phyloP scores from a whole-genome alignment of 2,888 invertebrate genomes.

The Drosophila formosana region DNA sequence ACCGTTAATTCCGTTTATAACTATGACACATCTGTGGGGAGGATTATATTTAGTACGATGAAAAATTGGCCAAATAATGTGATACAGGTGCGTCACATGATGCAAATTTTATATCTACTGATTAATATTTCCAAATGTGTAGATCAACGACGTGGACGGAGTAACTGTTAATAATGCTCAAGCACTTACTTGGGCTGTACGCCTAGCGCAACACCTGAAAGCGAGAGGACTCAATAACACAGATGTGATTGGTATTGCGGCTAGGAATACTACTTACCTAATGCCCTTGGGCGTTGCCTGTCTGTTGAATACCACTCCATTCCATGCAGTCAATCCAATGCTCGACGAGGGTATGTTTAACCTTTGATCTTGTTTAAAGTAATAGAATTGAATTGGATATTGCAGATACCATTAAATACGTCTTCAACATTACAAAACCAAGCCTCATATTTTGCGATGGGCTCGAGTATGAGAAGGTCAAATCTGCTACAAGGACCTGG shows the following conservation, averaged over 20 bases:
- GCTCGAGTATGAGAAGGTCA: constrained; percentile 50
- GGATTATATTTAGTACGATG: constrained; percentile 61
- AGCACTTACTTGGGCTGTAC: constrained; percentile 67
- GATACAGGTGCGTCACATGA: constrained; percentile 53
- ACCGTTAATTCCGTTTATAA: constrained; percentile 48
- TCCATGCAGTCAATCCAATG: constrained; percentile 70
- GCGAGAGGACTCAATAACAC: constrained; percentile 66
- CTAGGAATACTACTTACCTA: constrained; percentile 70
- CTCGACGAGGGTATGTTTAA: constrained; percentile 62
- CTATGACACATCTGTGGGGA: constrained; percentile 64
- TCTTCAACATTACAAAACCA: constrained; percentile 59
- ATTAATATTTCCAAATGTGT: background rate
- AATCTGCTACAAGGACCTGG: constrained; percentile 52
- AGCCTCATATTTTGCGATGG: constrained; percentile 69
- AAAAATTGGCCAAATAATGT: constrained; percentile 68
- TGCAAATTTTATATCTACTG: background rate
- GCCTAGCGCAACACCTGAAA: constrained; percentile 72
- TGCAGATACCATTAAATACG: background rate
- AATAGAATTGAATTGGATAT: background rate
- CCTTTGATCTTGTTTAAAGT: background rate
- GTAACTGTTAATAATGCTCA: constrained; percentile 65
- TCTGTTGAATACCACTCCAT: constrained; percentile 67
- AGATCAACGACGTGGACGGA: constrained; percentile 73
- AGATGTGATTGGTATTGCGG: constrained; percentile 75
- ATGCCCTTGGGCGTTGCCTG: constrained; percentile 76